Conservation (phyloP, 2,797 vertebrate species). For the Danio tinwini region DNA sequence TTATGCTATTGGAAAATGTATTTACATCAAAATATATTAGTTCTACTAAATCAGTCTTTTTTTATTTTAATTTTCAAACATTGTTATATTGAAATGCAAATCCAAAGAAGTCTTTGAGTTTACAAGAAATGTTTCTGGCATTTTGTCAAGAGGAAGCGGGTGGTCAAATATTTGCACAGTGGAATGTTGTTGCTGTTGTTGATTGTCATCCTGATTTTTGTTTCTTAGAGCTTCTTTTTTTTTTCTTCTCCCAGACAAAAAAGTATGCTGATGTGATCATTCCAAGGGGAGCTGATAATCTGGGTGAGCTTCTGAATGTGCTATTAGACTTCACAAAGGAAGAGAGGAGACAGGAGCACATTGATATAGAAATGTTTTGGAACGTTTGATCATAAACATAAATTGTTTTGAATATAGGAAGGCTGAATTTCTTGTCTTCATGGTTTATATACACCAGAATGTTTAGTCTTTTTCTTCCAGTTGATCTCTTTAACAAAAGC, state of each 20-base stretch:
- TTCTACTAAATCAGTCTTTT: too few relatives aligned
- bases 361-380: slow-evolving; percentile 51
- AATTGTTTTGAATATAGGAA: slow-evolving; percentile 53
- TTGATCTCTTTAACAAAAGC: neutral
- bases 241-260: slow-evolving; percentile 84
- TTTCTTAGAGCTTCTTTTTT: slow-evolving; percentile 8
- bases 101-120: neutral
- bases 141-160: slow-evolving; percentile 15
- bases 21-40: too few relatives aligned
- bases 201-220: neutral
- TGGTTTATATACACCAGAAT: neutral
- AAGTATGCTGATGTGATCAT: slow-evolving; percentile 96
- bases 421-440: slow-evolving; percentile 31
- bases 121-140: neutral
- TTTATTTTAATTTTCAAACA: neutral
- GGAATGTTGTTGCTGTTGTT: neutral
- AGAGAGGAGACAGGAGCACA: neutral
- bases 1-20: neutral
- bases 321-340: slow-evolving; percentile 23
- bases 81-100: neutral
- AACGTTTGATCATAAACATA: slow-evolving; percentile 16
- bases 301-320: slow-evolving; percentile 80
- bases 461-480: neutral
- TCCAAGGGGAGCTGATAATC: slow-evolving; percentile 91
- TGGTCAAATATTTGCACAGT: slow-evolving; percentile 17